These are phyloP conservation scores for Galemys pyrenaicus DNA, from an alignment of 2,113 vertebrate genomes.

Conservation along the genomic window DNA sequence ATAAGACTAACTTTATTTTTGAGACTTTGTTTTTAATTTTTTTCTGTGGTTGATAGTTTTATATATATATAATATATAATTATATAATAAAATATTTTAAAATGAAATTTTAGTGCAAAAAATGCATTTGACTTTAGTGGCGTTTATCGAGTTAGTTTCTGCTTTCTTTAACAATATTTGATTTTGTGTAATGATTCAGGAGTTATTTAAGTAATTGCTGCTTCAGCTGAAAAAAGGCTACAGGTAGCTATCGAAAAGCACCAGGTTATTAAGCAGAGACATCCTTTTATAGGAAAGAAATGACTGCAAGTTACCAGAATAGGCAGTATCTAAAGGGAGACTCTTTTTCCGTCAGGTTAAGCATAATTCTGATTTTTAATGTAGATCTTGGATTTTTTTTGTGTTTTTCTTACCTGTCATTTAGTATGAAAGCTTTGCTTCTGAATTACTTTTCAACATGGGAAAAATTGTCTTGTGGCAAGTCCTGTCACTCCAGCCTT, in stretches of 20 bases:
- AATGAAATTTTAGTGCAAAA: not conserved
- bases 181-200: not conserved
- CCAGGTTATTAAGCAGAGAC: not conserved
- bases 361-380: not conserved
- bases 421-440: not conserved
- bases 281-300: not conserved
- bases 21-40: not conserved
- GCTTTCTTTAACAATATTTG: not conserved
- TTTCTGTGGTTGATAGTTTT: constrained; percentile 4
- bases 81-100: not conserved
- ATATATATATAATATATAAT: too few relatives aligned
- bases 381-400: not conserved
- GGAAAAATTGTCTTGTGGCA: not conserved
- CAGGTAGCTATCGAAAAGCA: not conserved
- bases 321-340: not conserved
- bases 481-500: not conserved
- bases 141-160: not conserved
- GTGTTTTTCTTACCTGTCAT: not conserved
- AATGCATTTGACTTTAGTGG: not conserved
- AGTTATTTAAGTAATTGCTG: not conserved
- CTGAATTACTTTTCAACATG: not conserved
- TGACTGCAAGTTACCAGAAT: not conserved
- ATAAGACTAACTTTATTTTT: not conserved
- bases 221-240: not conserved
- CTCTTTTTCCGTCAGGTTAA: not conserved